Conservation (phyloP, 2,888 invertebrate species). For the Noctuana brunneofusca region DNA sequence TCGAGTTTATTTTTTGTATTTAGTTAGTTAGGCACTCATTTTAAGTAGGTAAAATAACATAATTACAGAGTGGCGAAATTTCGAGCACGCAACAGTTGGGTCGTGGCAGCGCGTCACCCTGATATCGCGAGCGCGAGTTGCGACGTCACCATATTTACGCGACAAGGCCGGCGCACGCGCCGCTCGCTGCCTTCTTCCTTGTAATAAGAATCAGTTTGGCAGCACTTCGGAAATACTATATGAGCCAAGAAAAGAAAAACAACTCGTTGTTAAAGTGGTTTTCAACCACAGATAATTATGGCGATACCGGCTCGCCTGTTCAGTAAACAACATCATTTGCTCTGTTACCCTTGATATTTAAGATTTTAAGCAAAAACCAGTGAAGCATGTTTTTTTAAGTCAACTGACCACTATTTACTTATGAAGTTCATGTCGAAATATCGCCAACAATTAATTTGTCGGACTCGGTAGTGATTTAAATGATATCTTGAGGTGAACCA, state of each 20-base stretch:
- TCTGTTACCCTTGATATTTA: slow-evolving; percentile 38
- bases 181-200: slow-evolving; percentile 57
- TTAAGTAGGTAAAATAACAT: background rate
- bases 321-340: slow-evolving; percentile 33
- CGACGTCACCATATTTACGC: slow-evolving; percentile 66
- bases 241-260: slow-evolving; percentile 27
- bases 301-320: slow-evolving; percentile 19
- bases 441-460: slow-evolving; percentile 9
- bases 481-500: slow-evolving; percentile 25
- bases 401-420: slow-evolving; percentile 12
- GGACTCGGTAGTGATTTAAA: slow-evolving; percentile 27
- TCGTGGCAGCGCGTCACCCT: slow-evolving; percentile 55
- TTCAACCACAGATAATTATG: slow-evolving; percentile 24
- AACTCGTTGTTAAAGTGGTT: slow-evolving; percentile 26
- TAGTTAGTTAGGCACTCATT: background rate
- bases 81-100: slow-evolving; percentile 38
- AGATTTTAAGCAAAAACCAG: slow-evolving; percentile 28
- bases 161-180: slow-evolving; percentile 52
- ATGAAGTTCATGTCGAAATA: slow-evolving; percentile 21
- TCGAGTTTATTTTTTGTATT: background rate
- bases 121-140: slow-evolving; percentile 52
- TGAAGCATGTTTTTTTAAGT: slow-evolving; percentile 8
- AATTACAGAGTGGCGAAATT: slow-evolving; percentile 6
- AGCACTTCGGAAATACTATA: slow-evolving; percentile 19
- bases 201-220: slow-evolving; percentile 38